Evolutionary conservation across 1,140 invertebrate species (phyloP), one percentile per base, ranked within the genome.

Genomic region (Drosophila teissieri): DNA sequence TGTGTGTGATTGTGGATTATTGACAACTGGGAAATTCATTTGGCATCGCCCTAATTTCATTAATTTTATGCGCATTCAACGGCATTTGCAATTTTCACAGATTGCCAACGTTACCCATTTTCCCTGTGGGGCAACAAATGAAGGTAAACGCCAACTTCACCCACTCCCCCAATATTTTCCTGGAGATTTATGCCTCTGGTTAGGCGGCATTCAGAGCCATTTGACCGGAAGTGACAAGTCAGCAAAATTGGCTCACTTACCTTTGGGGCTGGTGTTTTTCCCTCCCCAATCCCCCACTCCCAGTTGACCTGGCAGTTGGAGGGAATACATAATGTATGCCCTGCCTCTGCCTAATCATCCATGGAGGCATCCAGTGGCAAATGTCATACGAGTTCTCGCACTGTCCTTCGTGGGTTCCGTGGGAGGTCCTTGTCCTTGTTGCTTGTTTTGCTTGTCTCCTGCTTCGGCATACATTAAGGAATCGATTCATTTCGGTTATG

Each of bases 171-270:
- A 0, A 19, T 4, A 22, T n/a, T 15, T 34, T 15, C 31, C 19
- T 45, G 10, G 44, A 62, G 73, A 77, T 83, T 88, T 88, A 63
- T 80, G 80, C 67, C 64, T 69, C 51, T 82, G 68, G 46, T 67
- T 81, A 63, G 51, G 14, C 27, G 54, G 31, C 64, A 85, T 75
- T 83, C 83, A 68, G 51, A 74, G 61, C 57, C 84, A 89, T 74
- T 89, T 89, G 80, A 89, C 84, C 84, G 85, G 84, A 89, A 89
- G 80, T 89, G 84, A 89, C 80, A 83, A 89, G 76, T 89, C 84
- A 89, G 84, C 84, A 89, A 65, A 89, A 83, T 63, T 84, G 77
- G 56, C 31, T 77, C 80, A 84, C 83, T 89, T 80, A 84, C 80
- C 84, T 89, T 70, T 48, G 22, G 49, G 31, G 24, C 4, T 34